These are phyloP conservation scores for Drosophila repletoides DNA, from an alignment of 1,140 invertebrate species.

Conservation along the genomic window DNA sequence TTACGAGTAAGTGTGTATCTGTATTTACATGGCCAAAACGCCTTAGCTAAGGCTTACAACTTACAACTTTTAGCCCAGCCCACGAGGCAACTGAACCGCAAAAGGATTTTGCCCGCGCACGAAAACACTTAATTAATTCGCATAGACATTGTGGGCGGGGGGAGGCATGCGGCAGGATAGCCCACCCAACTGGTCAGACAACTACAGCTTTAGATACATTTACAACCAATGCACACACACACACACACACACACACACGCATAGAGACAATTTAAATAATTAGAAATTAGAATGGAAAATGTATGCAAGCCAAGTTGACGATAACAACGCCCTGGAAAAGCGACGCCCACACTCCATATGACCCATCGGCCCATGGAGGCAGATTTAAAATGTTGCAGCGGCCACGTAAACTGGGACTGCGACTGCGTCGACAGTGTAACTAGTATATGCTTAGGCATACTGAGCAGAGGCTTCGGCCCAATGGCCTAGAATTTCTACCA, in stretches of 20 bases:
- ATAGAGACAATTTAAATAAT: slow-evolving; percentile 63
- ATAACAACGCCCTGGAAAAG: slow-evolving; percentile 62
- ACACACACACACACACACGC: slow-evolving; percentile 25
- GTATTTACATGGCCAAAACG: neutral
- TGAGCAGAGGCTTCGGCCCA: neutral
- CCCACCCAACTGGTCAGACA: slow-evolving; percentile 68
- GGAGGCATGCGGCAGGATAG: slow-evolving; percentile 9
- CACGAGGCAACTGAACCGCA: slow-evolving; percentile 62
- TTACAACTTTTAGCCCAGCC: slow-evolving; percentile 4
- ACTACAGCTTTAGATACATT: too few relatives aligned
- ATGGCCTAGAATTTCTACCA: slow-evolving; percentile 19
- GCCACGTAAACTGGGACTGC: slow-evolving; percentile 19
- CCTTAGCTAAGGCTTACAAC: slow-evolving; percentile 20
- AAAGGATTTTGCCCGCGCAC: slow-evolving; percentile 79
- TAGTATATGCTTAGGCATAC: slow-evolving; percentile 41
- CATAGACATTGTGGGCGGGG: slow-evolving; percentile 53
- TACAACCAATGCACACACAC: slow-evolving; percentile 4
- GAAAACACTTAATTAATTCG: slow-evolving; percentile 82
- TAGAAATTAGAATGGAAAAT: slow-evolving; percentile 81
- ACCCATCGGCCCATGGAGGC: slow-evolving; percentile 20
- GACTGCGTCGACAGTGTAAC: slow-evolving; percentile 1
- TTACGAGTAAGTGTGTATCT: neutral
- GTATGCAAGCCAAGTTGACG: slow-evolving; percentile 60
- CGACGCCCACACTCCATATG: slow-evolving; percentile 17
- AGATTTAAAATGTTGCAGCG: slow-evolving; percentile 64